Evolutionary conservation across 2,888 invertebrate genomes (phyloP).

Genomic region (Crocallis elinguaria): DNA sequence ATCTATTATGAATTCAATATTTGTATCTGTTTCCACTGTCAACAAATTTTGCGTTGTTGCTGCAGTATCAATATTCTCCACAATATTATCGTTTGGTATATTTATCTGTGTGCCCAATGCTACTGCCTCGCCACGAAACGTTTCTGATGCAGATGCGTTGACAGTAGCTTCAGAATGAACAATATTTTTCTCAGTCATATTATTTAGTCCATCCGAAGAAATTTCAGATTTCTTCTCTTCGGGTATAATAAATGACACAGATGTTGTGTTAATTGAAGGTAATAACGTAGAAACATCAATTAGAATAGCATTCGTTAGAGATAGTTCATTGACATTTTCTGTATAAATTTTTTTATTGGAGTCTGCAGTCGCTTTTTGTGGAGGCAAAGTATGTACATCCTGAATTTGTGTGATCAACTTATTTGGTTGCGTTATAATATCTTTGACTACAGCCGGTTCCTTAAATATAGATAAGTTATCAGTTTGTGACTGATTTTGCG

Average conservation of each 20-base stretch:
- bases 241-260: not conserved
- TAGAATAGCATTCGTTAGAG: not conserved
- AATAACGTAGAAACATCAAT: not conserved
- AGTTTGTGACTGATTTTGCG: not conserved
- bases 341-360: not conserved
- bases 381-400: not conserved
- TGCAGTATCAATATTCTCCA: not conserved
- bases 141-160: not conserved
- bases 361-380: not conserved
- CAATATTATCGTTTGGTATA: not conserved
- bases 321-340: not conserved
- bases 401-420: not conserved
- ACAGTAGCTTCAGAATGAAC: not conserved
- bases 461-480: not conserved
- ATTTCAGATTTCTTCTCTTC: not conserved
- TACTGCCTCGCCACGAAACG: not conserved
- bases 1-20: not conserved
- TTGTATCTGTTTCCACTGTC: not conserved
- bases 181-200: not conserved
- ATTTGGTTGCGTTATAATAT: not conserved
- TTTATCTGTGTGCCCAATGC: not conserved
- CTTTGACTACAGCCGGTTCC: not conserved
- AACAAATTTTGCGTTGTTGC: not conserved
- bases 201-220: not conserved
- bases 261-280: not conserved